A percentile compares a stretch with the other conserved stretches of the same genome.
phyloP scores from a whole-genome alignment of 2,113 vertebrate species.

The Hassar affinis region DNA sequence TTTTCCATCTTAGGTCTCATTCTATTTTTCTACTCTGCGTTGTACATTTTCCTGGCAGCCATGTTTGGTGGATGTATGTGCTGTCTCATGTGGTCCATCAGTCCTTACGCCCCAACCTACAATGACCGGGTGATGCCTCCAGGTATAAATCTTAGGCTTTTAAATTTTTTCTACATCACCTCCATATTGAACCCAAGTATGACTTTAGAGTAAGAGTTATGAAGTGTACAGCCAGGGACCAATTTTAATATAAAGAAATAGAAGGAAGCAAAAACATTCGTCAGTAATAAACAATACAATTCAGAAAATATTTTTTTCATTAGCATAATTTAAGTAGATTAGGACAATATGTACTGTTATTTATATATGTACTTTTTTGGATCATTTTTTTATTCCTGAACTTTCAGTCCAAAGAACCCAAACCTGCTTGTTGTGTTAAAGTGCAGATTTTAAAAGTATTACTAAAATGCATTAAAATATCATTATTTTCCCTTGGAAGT shows the following conservation, averaged over 20 bases:
- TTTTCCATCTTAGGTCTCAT: constrained; percentile 78
- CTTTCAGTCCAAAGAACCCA: not conserved
- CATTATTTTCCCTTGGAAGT: not conserved
- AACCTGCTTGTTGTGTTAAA: not conserved
- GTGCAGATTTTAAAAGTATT: not conserved
- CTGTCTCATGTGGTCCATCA: constrained; percentile 88
- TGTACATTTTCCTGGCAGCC: constrained; percentile 88
- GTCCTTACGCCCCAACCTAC: constrained; percentile 84
- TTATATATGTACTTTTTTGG: not conserved
- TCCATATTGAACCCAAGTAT: not conserved
- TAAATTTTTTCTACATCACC: not conserved
- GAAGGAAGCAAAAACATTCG: not conserved
- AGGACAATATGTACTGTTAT: not conserved
- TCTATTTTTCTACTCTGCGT: constrained; percentile 86
- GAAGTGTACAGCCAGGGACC: not conserved
- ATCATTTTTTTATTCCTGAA: not conserved
- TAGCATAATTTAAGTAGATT: not conserved
- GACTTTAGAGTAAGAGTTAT: not conserved
- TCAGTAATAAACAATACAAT: not conserved
- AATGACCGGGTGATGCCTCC: constrained; percentile 89
- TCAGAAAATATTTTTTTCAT: constrained; percentile 6
- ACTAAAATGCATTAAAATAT: not conserved
- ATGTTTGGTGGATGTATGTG: constrained; percentile 92
- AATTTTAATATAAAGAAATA: not conserved
- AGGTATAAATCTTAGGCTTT: constrained; percentile 62